Conservation (phyloP, 2,797 vertebrate species). For the Babyrousa celebensis region DNA sequence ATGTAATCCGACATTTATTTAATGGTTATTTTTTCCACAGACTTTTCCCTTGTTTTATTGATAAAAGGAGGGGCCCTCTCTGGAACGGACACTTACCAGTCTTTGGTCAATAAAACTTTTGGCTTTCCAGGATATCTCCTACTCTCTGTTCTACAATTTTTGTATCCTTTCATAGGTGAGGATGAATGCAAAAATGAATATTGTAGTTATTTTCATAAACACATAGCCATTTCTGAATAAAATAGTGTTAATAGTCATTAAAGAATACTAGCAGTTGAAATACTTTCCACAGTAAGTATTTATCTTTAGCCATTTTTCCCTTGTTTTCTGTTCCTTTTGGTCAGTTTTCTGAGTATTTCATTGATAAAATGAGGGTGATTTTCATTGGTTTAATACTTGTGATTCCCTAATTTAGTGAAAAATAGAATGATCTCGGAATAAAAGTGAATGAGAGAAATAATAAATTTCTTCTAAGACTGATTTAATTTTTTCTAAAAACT, state of each 20-base stretch:
- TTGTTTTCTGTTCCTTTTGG: conserved; percentile 9
- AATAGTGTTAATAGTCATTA: background rate
- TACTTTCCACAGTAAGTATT: conserved; percentile 52
- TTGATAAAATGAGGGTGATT: conserved; percentile 15
- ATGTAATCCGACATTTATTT: conserved; percentile 58
- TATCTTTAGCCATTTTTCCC: conserved; percentile 6
- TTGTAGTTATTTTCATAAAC: background rate
- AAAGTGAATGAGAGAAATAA: conserved; percentile 23
- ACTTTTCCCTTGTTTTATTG: conserved; percentile 97
- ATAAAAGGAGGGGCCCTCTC: conserved; percentile 97
- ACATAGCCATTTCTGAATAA: conserved; percentile 46
- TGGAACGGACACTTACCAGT: conserved; percentile 95
- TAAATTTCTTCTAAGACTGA: conserved; percentile 30
- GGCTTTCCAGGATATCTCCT: conserved; percentile 95
- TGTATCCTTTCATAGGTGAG: conserved; percentile 99
- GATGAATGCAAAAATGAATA: conserved; percentile 76
- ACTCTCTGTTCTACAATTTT: conserved; percentile 96
- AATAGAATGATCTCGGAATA: conserved; percentile 21
- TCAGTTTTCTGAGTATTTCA: conserved; percentile 23
- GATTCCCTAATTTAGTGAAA: background rate
- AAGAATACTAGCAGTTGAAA: conserved; percentile 16
- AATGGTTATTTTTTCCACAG: conserved; percentile 91
- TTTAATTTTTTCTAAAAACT: background rate
- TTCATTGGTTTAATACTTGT: background rate
- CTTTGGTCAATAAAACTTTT: conserved; percentile 95